Base-by-base conservation (phyloP, 2,797 vertebrate species). In the Hemitrygon akajei region DNA sequence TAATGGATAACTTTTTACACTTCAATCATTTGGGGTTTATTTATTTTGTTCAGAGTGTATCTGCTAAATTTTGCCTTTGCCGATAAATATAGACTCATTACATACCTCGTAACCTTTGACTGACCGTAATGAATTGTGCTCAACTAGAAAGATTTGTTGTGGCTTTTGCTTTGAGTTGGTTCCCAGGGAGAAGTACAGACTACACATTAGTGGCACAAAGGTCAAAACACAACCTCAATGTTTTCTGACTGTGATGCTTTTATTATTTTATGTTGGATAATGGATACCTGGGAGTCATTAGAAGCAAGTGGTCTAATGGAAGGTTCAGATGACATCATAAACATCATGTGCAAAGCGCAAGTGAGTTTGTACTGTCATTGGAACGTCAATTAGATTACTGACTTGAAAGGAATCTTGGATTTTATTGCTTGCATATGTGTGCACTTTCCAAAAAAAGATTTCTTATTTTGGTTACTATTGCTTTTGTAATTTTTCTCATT, bases 281-380 rank as follows among this genome's bases (percentile, higher is more conserved):
- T 91, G 89, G 89, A 91, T 91, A 91, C 63, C 87, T 71, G 66
- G 34, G 89, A 91, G n/a, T 91, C 89, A 73, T 91, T 91, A 91
- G 63, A 91, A 71, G 34, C 18, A 63, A 73, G 66, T 73, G 66
- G 37, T 91, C 37, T 91, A 91, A 91, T 73, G n/a, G 89, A 91
- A 20, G 63, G 66, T 91, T 91, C 89, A 91, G 89, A 73, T 91
- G 89, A 91, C 89, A 91, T 91, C 89, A 91, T 71, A 40, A 91
- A 91, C 69, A 34, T 34, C 22, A 91, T 71, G 18, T 71, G 89
- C 89, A 91, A 91, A 91, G 37, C 89, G 22, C 66, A 89, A 47
- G 34, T 73, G n/a, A n/a, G 69, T 91, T 91, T 71, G 34, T 73
- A 27, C 89, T 91, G 69, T 91, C 69, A 91, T 91, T 91, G 89